Percentiles rank a stretch among this genome's conserved stretches.
phyloP scores from a whole-genome alignment of 2,797 vertebrate genomes.

The Mormyrus hasselquistii region DNA sequence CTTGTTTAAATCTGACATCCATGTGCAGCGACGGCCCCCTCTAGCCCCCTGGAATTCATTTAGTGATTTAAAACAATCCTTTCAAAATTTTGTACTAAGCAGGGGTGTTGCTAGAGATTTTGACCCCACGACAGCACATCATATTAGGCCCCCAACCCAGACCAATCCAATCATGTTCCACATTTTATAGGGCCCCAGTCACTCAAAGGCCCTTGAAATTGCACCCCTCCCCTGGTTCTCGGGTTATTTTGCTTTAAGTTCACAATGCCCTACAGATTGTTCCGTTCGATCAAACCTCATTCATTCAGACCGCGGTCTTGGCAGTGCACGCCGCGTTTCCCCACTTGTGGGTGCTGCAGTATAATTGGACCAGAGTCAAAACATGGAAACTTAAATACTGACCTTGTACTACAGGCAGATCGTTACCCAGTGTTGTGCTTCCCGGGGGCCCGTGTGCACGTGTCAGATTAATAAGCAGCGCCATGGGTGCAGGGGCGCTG shows the following conservation, averaged over 20 bases:
- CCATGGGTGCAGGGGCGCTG: neutral
- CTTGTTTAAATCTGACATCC: neutral
- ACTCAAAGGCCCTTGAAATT: neutral
- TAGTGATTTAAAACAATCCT: neutral
- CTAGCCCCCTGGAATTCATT: neutral
- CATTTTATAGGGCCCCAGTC: neutral
- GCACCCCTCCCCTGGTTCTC: neutral
- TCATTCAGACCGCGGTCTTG: slow-evolving; percentile 27
- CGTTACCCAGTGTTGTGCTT: slow-evolving; percentile 35
- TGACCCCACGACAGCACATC: neutral
- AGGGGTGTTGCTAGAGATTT: neutral
- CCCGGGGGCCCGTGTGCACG: slow-evolving; percentile 35
- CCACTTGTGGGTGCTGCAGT: slow-evolving; percentile 31
- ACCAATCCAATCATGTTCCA: neutral
- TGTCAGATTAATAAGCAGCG: slow-evolving; percentile 17
- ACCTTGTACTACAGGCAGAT: slow-evolving; percentile 53
- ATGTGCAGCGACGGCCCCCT: neutral
- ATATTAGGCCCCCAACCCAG: neutral
- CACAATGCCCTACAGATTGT: neutral
- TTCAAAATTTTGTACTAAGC: neutral
- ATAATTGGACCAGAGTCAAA: slow-evolving; percentile 59
- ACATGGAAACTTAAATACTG: slow-evolving; percentile 62
- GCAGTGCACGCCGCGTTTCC: slow-evolving; percentile 24
- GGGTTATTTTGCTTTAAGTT: neutral
- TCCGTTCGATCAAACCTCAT: neutral